Evolutionary conservation across 2,797 vertebrate species (phyloP).

Genomic region (Gadopsis marmoratus): DNA sequence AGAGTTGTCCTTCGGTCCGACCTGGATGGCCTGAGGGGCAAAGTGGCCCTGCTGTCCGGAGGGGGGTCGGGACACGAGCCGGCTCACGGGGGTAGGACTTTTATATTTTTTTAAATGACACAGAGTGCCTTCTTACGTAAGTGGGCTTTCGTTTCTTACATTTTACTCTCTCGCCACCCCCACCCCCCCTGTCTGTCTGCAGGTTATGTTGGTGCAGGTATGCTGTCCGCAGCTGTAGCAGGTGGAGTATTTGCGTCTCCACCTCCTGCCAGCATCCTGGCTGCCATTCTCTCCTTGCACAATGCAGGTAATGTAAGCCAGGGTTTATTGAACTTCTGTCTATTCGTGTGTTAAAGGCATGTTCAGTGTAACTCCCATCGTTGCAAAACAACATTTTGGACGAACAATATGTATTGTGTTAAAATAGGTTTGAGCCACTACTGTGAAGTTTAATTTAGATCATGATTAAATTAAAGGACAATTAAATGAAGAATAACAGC

Average conservation of each 20-base stretch:
- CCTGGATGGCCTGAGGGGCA: constrained; percentile 84
- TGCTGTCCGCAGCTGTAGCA: constrained; percentile 93
- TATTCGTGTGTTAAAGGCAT: not conserved
- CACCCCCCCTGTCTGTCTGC: not conserved
- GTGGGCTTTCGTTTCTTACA: not conserved
- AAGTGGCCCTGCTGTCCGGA: constrained; percentile 91
- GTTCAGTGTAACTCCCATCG: not conserved
- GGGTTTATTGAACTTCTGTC: too few relatives aligned
- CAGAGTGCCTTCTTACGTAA: accelerated
- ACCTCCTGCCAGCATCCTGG: constrained; percentile 91
- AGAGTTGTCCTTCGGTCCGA: constrained; percentile 89
- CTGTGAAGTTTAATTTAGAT: not conserved
- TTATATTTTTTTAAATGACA: accelerated
- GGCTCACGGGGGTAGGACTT: constrained; percentile 89
- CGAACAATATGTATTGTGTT: too few relatives aligned
- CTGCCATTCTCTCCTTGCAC: constrained; percentile 88
- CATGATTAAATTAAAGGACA: not conserved
- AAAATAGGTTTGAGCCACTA: too few relatives aligned
- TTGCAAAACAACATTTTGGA: not conserved
- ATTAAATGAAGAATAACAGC: not conserved
- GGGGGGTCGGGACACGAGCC: constrained; percentile 97
- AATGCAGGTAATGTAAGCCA: constrained; percentile 74
- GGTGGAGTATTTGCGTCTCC: constrained; percentile 94
- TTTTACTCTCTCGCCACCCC: not conserved
- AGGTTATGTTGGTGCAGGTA: constrained; percentile 93